Percentiles rank a stretch among this genome's conserved stretches.
These are phyloP conservation scores for Tetrao urogallus DNA, from an alignment of 2,113 vertebrate genomes.

Conservation along the genomic window DNA sequence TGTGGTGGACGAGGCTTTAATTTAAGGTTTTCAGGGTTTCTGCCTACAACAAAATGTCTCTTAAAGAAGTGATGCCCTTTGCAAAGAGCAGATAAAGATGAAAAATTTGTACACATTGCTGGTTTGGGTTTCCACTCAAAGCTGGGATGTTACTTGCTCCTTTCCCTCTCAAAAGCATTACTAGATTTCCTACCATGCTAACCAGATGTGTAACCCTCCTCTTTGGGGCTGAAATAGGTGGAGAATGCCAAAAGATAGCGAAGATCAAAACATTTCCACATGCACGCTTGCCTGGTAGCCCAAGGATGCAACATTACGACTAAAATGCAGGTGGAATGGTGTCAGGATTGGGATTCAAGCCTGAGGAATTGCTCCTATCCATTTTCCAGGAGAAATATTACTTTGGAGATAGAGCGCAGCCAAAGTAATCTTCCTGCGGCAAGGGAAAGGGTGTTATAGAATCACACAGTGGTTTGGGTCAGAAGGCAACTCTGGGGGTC, in stretches of 20 bases:
- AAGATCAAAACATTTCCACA: fast-evolving
- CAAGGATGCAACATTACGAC: too few species aligned
- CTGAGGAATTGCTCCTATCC: too few species aligned
- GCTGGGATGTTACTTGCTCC: neutral
- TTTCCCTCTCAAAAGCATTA: neutral
- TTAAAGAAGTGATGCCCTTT: neutral
- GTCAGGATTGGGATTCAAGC: too few species aligned
- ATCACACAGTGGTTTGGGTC: neutral
- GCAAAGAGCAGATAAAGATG: neutral
- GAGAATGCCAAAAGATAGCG: neutral
- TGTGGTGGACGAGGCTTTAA: neutral
- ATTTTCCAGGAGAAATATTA: too few species aligned
- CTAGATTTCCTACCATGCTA: neutral
- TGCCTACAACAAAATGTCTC: neutral
- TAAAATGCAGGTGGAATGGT: too few species aligned
- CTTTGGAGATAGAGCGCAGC: too few species aligned
- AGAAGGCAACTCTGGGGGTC: neutral
- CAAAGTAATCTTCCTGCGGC: too few species aligned
- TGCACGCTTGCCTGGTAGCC: neutral
- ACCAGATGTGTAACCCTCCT: neutral
- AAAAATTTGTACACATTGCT: fast-evolving
- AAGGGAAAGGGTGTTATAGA: neutral
- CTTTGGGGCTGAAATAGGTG: neutral
- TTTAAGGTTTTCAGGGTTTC: neutral
- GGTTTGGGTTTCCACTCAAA: neutral